Evolutionary conservation across 2,888 invertebrate species (phyloP).

Genomic region (Eupelmus urozonus): DNA sequence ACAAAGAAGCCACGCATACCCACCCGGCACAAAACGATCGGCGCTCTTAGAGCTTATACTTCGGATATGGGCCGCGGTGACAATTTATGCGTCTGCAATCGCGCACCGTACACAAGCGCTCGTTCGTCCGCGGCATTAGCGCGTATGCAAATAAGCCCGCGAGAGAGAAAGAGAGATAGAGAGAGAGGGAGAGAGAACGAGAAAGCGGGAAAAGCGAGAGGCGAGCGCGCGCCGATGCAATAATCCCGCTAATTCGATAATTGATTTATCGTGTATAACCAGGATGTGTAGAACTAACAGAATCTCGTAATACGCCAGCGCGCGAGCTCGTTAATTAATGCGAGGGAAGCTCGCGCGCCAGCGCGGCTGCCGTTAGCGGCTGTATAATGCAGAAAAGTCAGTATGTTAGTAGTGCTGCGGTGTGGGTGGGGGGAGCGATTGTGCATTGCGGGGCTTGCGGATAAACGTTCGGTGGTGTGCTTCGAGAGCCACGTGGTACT

Average conservation of each 20-base stretch:
- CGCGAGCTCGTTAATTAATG: slow-evolving; percentile 64
- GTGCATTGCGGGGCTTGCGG: no score
- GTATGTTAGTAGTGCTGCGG: slow-evolving; percentile 32
- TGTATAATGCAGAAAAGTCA: slow-evolving; percentile 41
- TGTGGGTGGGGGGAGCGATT: slow-evolving; percentile 14
- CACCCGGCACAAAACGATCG: slow-evolving; percentile 2
- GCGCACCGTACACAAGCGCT: not conserved
- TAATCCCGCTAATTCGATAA: slow-evolving; percentile 74
- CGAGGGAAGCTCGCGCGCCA: slow-evolving; percentile 52
- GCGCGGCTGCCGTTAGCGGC: slow-evolving; percentile 3
- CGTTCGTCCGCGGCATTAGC: slow-evolving; percentile 62
- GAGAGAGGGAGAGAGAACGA: not conserved
- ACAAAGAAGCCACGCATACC: no score
- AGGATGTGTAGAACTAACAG: slow-evolving; percentile 65
- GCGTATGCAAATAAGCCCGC: slow-evolving; percentile 64
- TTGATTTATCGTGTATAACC: slow-evolving; percentile 71
- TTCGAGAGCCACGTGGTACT: no score
- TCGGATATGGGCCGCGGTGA: slow-evolving; percentile 41
- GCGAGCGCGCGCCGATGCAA: slow-evolving; percentile 57
- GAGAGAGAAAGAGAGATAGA: not conserved
- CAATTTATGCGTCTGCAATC: slow-evolving; percentile 64
- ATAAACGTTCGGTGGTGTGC: no score
- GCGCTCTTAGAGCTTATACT: slow-evolving; percentile 35
- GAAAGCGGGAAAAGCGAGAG: not conserved
- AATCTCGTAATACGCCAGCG: slow-evolving; percentile 61